Evolutionary conservation across 1,140 invertebrate genomes (phyloP), one percentile per base, ranked within the genome.

Genomic region (Leptinotarsa lineolata): DNA sequence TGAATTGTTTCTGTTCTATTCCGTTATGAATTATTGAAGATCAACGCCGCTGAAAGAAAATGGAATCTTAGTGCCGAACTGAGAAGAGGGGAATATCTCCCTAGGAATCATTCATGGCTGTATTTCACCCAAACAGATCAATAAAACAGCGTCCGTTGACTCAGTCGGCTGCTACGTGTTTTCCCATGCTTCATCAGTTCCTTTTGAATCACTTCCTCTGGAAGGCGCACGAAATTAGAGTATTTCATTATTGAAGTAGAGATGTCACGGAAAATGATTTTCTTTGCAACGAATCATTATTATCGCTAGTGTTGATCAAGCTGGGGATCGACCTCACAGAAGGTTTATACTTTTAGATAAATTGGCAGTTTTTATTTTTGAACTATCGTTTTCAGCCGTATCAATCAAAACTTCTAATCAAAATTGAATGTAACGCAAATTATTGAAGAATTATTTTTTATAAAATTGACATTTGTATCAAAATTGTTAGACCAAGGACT

Each of bases 301-400:
- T 2, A 0, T 54, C n/a, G 48, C n/a, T 54, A 54, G 4, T 54
- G 48, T n/a, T 54, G 48, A 16, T 54, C 48, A 54, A 54, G 46
- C 46, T 54, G 44, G 46, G 44, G 46, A 68, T 68, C 67, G 67
- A 68, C 16, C 45, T 12, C 15, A 54, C 39, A 68, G 48, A 68
- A 68, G 67, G 46, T 68, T 22, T 16, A 45, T 20, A 67, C 24
- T 20, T 67, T 20, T 46, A 18, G 8, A 48, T 18, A 54, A 48
- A 54, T 68, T 68, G 67, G 67, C 67, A 68, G 44, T 68, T 68
- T 68, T 68, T 58, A 68, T 24, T 68, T 45, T 68, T 21, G n/a
- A 66, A 13, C 30, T 39, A 39, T 45, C 22, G 44, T n/a, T 22
- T 22, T 22, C 8, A 20, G 16, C 44, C 16, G 24, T 46, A 6